Base-by-base conservation (phyloP, 2,888 invertebrate species). In the Chromoteleia sp. region DNA sequence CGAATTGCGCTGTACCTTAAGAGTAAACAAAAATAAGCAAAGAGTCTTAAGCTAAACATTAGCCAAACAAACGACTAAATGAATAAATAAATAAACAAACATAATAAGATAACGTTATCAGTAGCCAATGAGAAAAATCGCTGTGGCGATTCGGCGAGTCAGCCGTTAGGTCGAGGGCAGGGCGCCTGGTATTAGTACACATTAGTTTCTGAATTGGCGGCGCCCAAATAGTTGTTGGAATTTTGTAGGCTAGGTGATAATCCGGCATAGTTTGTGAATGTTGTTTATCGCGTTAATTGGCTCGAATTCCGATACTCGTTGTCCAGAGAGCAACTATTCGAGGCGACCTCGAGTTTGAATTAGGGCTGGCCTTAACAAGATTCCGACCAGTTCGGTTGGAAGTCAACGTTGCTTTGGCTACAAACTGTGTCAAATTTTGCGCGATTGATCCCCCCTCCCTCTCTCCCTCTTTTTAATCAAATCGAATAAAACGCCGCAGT, bases 161-260 rank as follows among this genome's bases (percentile, higher is more conserved):
- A 74, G 85, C 86, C 86, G 84, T 78, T 67, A 86, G 83, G 84
- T 87, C 85, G 86, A 88, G 86, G 87, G 87, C 88, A 89, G 89
- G 89, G 89, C 89, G 90, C 90, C 90, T 89, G 90, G 88, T 88
- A 89, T 90, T 90, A 90, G 90, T 90, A 90, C 90, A 90, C 89
- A 89, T 88, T 87, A 88, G 89, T 87, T 83, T 86, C 59, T 84
- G 85, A 84, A 87, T 88, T 88, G 86, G 86, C 85, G 88, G 88
- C 89, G 89, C 89, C 88, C 87, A 85, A 87, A 88, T 89, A 90
- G 88, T 90, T 90, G 89, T 89, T 90, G 90, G 87, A 89, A 89
- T 89, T 89, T 89, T 88, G 87, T 89, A 89, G 88, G 86, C 83
- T 89, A 88, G 86, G 84, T 85, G 86, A 88, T 88, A 88, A 86